A percentile compares a stretch with the other conserved stretches of the same genome.
phyloP scores from a whole-genome alignment of 2,113 vertebrate species.

The Crotalus viridis region DNA sequence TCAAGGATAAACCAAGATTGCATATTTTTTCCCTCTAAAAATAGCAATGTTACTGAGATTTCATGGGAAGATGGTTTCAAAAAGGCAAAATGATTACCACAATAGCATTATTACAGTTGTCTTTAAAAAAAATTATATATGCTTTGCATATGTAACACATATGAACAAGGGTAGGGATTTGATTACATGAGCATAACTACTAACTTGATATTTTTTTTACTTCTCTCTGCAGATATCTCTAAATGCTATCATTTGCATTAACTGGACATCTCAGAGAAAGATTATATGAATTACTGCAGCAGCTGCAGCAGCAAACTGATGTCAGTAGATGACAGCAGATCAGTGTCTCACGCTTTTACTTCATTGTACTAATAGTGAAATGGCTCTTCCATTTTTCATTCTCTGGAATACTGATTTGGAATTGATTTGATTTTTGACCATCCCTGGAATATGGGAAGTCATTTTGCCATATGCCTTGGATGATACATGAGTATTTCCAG shows the following conservation, averaged over 20 bases:
- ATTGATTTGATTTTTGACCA: not conserved
- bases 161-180: not conserved
- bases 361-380: not conserved
- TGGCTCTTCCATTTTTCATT: not conserved
- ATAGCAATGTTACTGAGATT: not conserved
- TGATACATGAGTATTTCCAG: slow-evolving; percentile 7
- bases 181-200: not conserved
- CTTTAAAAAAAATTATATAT: not conserved
- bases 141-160: not conserved
- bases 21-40: not conserved
- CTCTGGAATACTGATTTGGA: not conserved
- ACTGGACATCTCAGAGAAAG: not conserved
- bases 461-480: not conserved
- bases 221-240: not conserved
- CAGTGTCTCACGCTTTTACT: not conserved
- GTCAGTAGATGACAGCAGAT: not conserved
- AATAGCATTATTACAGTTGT: not conserved
- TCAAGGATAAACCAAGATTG: not conserved
- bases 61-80: not conserved
- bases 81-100: not conserved
- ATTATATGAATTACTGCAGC: not conserved
- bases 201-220: not conserved
- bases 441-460: not conserved
- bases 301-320: not conserved
- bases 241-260: not conserved